Base-by-base conservation (phyloP, 2,888 invertebrate species). In the Amphipoea lucens region DNA sequence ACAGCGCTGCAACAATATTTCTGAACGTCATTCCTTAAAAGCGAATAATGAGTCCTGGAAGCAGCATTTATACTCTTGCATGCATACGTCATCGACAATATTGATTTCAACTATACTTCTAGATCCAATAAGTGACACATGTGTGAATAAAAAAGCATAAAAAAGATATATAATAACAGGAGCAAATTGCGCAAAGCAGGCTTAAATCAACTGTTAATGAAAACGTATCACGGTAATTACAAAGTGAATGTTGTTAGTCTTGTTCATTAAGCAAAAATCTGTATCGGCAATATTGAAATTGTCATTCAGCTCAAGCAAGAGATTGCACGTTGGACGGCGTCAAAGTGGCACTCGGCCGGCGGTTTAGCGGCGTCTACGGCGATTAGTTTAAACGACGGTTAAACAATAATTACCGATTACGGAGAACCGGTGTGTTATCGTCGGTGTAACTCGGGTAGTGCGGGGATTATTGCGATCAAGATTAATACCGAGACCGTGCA, bases 371-470 rank as follows among this genome's bases (percentile, higher is more conserved):
- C 92, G 91, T 91, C 93, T 90, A 88, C 88, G 90, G 90, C 92
- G 94, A 96, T 96, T 96, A 96, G 93, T 94, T 95, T 95, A 95
- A 95, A 94, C 93, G 94, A 92, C 94, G 93, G 94, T 95, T 94
- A 92, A 95, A 95, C 95, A 95, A 95, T 96, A 96, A 96, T 96
- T 96, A 95, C 92, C 93, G 94, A 94, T 94, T 93, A 94, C 93
- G 90, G 89, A 91, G 93, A 94, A 94, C 93, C 90, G 92, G 92
- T 91, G 90, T 91, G 86, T 92, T 92, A 93, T 93, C 92, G 90
- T 78, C 87, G 86, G 87, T 91, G 85, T 90, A 90, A 92, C 92
- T 92, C 91, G 90, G 89, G 91, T 90, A 91, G 78, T 87, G 85
- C 79, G 78, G 79, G 54, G 82, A 90, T 76, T 86, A 79, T 84